Evolutionary conservation across 2,797 vertebrate genomes (phyloP).

Genomic region (Squalus acanthias): DNA sequence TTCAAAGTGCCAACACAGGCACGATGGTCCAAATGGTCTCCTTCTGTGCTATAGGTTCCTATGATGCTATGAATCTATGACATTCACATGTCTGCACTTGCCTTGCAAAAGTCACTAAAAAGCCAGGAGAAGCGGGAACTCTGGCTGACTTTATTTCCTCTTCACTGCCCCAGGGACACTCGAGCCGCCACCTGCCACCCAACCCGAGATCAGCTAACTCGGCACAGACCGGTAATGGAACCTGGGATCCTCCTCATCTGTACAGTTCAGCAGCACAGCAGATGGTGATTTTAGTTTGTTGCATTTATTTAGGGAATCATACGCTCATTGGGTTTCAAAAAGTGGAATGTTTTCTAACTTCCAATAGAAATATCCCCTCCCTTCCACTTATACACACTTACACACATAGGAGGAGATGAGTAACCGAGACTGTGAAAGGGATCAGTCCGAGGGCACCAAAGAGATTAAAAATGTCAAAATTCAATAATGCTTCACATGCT

Average conservation of each 20-base stretch:
- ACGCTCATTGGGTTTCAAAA: background rate
- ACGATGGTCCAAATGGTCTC: too few species aligned
- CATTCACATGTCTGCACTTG: too few species aligned
- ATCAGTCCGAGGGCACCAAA: background rate
- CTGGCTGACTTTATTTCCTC: too few species aligned
- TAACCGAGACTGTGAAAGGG: background rate
- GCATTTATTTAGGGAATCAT: background rate
- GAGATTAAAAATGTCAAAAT: background rate
- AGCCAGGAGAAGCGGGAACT: background rate
- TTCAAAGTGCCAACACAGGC: too few species aligned
- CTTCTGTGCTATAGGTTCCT: too few species aligned
- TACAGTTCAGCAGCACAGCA: background rate
- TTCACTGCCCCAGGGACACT: background rate
- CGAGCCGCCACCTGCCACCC: background rate
- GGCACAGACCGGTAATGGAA: background rate
- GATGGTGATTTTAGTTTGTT: background rate
- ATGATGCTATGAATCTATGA: too few species aligned
- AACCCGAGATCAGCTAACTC: background rate
- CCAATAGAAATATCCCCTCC: background rate
- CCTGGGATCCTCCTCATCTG: background rate
- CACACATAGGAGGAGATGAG: background rate
- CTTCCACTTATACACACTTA: background rate
- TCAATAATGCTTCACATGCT: background rate
- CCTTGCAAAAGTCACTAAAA: too few species aligned
- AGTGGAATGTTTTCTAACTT: background rate